phyloP scores from a whole-genome alignment of 2,888 invertebrate genomes.

The Asteroscopus sphinx region DNA sequence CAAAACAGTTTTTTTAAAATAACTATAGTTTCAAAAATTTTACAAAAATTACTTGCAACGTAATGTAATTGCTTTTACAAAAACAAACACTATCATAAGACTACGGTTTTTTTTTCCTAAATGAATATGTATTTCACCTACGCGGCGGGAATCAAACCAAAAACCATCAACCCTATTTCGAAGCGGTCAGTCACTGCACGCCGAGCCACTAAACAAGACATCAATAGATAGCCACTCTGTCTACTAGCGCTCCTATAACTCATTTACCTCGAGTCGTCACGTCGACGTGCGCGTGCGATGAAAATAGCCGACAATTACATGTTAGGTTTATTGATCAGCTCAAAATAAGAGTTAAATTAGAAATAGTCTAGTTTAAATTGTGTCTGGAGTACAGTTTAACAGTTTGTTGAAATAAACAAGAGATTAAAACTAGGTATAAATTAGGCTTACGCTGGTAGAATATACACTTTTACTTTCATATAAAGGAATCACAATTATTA shows the following conservation, averaged over 20 bases:
- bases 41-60: too few relatives aligned
- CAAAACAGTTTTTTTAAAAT: too few relatives aligned
- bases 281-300: conserved; percentile 31
- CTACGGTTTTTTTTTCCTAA: too few relatives aligned
- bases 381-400: conserved; percentile 19
- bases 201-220: conserved; percentile 35
- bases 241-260: conserved; percentile 47
- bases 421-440: too few relatives aligned
- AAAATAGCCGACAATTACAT: conserved; percentile 51
- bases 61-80: too few relatives aligned
- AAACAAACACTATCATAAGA: too few relatives aligned
- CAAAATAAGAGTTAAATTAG: conserved; percentile 13
- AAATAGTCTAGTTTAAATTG: conserved; percentile 14
- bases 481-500: too few relatives aligned
- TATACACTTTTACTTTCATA: too few relatives aligned
- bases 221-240: conserved; percentile 56
- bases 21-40: too few relatives aligned
- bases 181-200: not conserved
- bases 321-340: conserved; percentile 39
- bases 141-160: conserved; percentile 6
- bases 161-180: not conserved
- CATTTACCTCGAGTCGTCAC: conserved; percentile 43
- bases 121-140: too few relatives aligned
- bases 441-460: too few relatives aligned
- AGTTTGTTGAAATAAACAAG: too few relatives aligned